Evolutionary conservation across 2,888 invertebrate genomes (phyloP).

Genomic region (Cantharis rustica): DNA sequence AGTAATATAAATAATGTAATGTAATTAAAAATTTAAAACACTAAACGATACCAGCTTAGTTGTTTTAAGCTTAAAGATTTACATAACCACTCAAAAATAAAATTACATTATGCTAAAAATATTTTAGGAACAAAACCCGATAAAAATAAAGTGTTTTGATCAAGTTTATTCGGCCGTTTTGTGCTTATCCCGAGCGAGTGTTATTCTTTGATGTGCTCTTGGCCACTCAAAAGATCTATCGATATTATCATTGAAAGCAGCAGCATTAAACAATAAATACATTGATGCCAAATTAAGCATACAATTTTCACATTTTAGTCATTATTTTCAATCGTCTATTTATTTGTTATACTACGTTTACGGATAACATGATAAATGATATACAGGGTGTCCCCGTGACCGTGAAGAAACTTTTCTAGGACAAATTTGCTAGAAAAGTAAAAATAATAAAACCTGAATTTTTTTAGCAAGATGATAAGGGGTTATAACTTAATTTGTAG

Average conservation of each 20-base stretch:
- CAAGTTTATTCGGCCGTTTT: slow-evolving; percentile 28
- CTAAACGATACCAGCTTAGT: background rate
- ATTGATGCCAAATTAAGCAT: background rate
- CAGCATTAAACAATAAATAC: slow-evolving; percentile 1
- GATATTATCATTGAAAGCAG: slow-evolving; percentile 5
- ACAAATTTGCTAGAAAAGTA: too few species aligned
- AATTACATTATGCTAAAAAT: slow-evolving; percentile 16
- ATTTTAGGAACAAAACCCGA: slow-evolving; percentile 13
- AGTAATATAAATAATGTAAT: background rate
- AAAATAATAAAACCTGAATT: too few species aligned
- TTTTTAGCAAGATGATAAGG: too few species aligned
- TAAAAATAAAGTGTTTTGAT: slow-evolving; percentile 33
- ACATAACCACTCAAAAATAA: background rate
- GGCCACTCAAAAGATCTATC: slow-evolving; percentile 3
- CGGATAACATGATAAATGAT: too few species aligned
- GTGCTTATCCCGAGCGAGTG: slow-evolving; percentile 20
- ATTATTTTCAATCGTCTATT: background rate
- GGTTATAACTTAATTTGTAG: too few species aligned
- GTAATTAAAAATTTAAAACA: background rate
- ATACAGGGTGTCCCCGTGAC: too few species aligned
- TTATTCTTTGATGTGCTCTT: slow-evolving; percentile 24
- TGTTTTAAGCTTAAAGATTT: background rate
- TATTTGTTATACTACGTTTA: background rate
- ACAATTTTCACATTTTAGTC: background rate
- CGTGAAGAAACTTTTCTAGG: too few species aligned